Evolutionary conservation across 2,113 vertebrate species (phyloP).

Genomic region (Suncus etruscus): DNA sequence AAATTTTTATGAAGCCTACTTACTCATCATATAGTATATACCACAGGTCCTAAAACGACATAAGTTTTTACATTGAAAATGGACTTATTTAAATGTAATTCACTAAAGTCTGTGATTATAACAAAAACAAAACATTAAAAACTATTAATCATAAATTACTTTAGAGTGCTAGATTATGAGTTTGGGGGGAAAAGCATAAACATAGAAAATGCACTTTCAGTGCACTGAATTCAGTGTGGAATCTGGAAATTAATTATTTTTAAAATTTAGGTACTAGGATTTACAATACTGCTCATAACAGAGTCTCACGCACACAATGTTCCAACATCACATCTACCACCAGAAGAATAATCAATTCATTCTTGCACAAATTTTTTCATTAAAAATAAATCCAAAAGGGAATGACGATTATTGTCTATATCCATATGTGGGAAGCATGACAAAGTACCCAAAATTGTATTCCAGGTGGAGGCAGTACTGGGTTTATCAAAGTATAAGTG

Average conservation of each 20-base stretch:
- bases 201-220: conserved; percentile 6
- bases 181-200: neutral
- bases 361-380: conserved; percentile 12
- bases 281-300: no score
- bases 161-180: neutral
- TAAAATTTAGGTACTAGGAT: no score
- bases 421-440: neutral
- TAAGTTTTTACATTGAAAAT: conserved; percentile 25
- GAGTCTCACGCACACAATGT: no score
- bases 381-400: conserved; percentile 9
- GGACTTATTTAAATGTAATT: neutral
- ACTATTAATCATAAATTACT: neutral
- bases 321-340: no score
- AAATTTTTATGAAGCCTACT: conserved; percentile 19
- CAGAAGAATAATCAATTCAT: neutral
- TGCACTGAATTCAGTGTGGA: neutral
- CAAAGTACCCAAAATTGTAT: neutral
- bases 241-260: neutral
- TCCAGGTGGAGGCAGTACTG: neutral
- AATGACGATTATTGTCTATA: neutral
- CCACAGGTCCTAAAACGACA: neutral
- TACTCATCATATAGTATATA: neutral
- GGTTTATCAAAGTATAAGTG: neutral
- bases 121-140: conserved; percentile 24
- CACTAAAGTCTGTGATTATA: neutral